Evolutionary conservation across 35 echinoderm and acorn worm genomes (phyloP), one percentile per base, ranked within the genome.

Genomic region (Lytechinus pictus): DNA sequence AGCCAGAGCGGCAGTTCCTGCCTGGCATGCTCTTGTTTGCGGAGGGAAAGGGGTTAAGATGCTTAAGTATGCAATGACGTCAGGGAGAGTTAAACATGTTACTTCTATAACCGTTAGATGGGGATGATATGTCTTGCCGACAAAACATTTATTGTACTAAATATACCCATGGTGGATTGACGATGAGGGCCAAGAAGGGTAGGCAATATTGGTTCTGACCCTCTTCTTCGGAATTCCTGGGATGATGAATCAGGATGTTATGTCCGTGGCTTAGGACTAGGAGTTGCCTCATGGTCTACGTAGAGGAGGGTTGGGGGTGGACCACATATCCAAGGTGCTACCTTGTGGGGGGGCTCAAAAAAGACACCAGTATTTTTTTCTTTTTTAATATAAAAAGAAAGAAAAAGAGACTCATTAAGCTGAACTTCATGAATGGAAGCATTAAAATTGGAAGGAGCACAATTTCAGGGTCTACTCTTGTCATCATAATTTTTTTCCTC

Each of bases 101-200:
- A 79, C 66, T 19, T 79, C 66, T 79, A 79, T 79, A 79, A 24
- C 66, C 66, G n/a, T 79, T 14, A 24, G 66, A 79, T 79, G 16
- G n/a, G 66, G 66, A 79, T 79, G 66, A 79, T 24, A 79, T 24
- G 66, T 79, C 66, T 79, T 79, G 14, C 66, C 66, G 66, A 79
- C 66, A 79, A 79, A 79, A 79, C 66, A 79, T 79, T 79, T 79
- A 79, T 79, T 79, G 66, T 79, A 79, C 66, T 79, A 79, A 79
- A 79, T 79, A 79, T 79, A 79, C 21, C 66, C n/a, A 6, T 16
- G 66, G 19, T 79, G 16, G 66, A 24, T 24, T 16, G 66, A 79
- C n/a, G 66, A 79, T 24, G 66, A 79, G 66, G 66, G n/a, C 19
- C 66, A 3, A 12, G 66, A 79, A 24, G 16, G 16, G 66, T 24